Percentiles rank a stretch among this genome's conserved stretches.
Evolutionary conservation across 1,140 invertebrate species (phyloP).

Genomic region (Drosophila asahinai): DNA sequence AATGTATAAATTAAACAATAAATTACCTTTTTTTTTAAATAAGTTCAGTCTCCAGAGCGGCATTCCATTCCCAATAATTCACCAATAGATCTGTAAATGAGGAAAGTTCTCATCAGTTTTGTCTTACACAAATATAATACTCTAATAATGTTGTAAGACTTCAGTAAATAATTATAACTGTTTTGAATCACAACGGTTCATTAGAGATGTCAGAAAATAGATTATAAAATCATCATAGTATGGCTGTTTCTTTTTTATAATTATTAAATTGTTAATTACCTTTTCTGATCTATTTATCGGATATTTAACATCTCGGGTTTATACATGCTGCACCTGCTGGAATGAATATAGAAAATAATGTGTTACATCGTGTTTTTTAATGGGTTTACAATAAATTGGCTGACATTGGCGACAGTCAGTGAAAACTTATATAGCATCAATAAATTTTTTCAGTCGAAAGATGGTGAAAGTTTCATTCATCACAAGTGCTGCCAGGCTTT

Average conservation of each 20-base stretch:
- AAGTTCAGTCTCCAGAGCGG: neutral
- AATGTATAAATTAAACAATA: neutral
- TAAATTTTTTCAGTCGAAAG: constrained; percentile 15
- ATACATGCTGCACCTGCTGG: neutral
- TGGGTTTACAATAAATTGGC: no score
- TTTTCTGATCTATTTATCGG: neutral
- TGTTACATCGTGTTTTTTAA: neutral
- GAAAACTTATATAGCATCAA: constrained; percentile 16
- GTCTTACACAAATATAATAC: neutral
- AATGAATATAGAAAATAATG: neutral
- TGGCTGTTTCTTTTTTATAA: neutral
- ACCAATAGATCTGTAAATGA: constrained; percentile 29
- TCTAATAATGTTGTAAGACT: neutral
- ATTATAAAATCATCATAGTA: constrained; percentile 72
- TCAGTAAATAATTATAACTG: constrained; percentile 65
- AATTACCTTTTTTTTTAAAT: constrained; percentile 10
- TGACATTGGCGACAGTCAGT: neutral
- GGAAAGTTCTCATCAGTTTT: neutral
- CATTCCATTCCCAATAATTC: neutral
- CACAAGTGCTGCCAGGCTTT: neutral
- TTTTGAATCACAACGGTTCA: constrained; percentile 78
- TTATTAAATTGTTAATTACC: constrained; percentile 14
- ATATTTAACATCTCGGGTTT: no score
- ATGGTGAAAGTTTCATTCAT: constrained; percentile 18
- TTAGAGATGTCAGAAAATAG: constrained; percentile 81